Percentiles rank a stretch among this genome's conserved stretches.
phyloP scores from a whole-genome alignment of 2,888 invertebrate species.

The Eutolmus rufibarbis region DNA sequence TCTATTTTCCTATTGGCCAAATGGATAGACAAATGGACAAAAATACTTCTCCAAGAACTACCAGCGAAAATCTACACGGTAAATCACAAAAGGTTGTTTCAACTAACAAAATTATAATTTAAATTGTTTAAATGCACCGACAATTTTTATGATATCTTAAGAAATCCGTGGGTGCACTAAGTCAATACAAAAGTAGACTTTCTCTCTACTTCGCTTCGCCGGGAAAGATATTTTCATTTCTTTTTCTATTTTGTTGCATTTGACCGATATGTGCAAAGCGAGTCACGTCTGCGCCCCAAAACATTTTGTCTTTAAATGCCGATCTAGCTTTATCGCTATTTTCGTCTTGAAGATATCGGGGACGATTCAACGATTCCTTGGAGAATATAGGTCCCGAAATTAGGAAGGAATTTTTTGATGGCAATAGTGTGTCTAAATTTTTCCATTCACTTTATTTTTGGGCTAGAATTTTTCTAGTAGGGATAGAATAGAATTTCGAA shows the following conservation, averaged over 20 bases:
- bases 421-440: neutral
- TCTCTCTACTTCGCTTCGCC: neutral
- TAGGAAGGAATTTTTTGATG: neutral
- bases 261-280: neutral
- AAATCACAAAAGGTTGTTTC: too few species aligned
- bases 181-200: neutral
- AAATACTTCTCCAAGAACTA: too few species aligned
- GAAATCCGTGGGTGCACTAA: neutral
- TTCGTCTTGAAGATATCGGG: neutral
- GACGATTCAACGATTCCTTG: neutral
- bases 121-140: neutral
- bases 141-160: neutral
- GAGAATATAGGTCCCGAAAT: neutral
- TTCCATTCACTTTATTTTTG: neutral
- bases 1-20: too few species aligned
- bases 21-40: too few species aligned
- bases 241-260: neutral
- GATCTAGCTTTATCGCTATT: neutral
- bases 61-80: too few species aligned
- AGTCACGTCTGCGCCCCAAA: neutral
- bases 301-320: neutral
- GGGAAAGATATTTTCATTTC: neutral
- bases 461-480: neutral
- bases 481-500: neutral
- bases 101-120: neutral